Conservation (phyloP, 2,113 vertebrate species). For the Micronisus gabar region DNA sequence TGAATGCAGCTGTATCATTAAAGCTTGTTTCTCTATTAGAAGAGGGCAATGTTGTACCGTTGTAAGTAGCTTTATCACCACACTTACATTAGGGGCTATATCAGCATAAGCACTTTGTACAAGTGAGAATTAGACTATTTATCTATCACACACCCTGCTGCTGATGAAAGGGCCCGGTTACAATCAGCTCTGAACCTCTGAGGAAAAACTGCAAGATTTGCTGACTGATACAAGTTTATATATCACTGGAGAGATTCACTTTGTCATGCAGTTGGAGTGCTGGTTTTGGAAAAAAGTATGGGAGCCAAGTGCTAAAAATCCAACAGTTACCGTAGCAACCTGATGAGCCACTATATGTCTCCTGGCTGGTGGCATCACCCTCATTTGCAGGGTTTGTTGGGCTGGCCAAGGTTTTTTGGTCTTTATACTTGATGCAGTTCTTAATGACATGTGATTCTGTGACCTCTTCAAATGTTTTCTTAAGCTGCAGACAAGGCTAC, state of each 20-base stretch:
- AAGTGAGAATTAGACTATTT: constrained; percentile 11
- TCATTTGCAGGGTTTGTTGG: neutral
- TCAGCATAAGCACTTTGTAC: neutral
- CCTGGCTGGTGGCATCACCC: neutral
- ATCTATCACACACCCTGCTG: neutral
- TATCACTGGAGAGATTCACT: neutral
- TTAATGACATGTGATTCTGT: neutral
- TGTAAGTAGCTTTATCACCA: constrained; percentile 8
- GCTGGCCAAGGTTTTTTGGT: neutral
- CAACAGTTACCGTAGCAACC: neutral
- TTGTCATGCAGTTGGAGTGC: neutral
- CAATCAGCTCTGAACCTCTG: neutral
- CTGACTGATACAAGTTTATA: neutral
- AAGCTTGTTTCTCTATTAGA: neutral
- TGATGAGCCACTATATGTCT: neutral
- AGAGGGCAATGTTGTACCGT: neutral
- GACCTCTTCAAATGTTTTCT: neutral
- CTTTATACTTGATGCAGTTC: neutral
- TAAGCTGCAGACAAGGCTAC: neutral
- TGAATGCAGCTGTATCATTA: neutral
- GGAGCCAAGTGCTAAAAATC: neutral
- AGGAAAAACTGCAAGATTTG: neutral
- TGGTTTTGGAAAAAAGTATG: neutral
- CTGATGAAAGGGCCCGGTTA: neutral
- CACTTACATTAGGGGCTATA: neutral